These are phyloP conservation scores for Macquaria ambigua DNA, from an alignment of 2,113 vertebrate genomes.

Conservation along the genomic window DNA sequence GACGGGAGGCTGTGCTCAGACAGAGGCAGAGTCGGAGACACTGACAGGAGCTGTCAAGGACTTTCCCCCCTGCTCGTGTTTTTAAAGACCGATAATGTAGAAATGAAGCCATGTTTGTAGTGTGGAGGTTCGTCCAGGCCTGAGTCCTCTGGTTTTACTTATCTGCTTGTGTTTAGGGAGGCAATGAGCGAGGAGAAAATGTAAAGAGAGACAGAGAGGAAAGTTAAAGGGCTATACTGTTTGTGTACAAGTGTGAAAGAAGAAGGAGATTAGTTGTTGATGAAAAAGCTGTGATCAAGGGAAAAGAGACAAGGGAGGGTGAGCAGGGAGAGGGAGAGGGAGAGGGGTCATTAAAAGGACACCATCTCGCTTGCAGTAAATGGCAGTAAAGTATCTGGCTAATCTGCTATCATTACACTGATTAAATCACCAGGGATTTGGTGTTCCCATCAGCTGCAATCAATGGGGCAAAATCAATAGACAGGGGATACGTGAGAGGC, in stretches of 20 bases:
- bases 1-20: constrained; percentile 52
- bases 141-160: constrained; percentile 50
- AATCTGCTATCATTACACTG: constrained; percentile 88
- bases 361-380: constrained; percentile 76
- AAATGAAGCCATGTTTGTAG: constrained; percentile 37
- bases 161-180: constrained; percentile 28
- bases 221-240: neutral
- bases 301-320: constrained; percentile 54
- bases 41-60: constrained; percentile 69
- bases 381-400: constrained; percentile 85
- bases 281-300: constrained; percentile 61
- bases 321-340: constrained; percentile 29
- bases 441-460: constrained; percentile 84
- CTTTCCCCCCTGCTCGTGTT: constrained; percentile 22
- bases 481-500: constrained; percentile 78
- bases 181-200: neutral
- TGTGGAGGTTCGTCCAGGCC: neutral
- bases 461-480: constrained; percentile 88
- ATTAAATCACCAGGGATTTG: constrained; percentile 89
- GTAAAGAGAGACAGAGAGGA: constrained; percentile 26
- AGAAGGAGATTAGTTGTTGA: constrained; percentile 65
- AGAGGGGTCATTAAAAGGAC: constrained; percentile 85
- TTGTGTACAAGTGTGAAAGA: constrained; percentile 63
- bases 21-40: constrained; percentile 53
- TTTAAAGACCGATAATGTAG: constrained; percentile 37